These are phyloP conservation scores for Agonopterix alstromeriana DNA, from an alignment of 2,888 invertebrate species.

Conservation along the genomic window DNA sequence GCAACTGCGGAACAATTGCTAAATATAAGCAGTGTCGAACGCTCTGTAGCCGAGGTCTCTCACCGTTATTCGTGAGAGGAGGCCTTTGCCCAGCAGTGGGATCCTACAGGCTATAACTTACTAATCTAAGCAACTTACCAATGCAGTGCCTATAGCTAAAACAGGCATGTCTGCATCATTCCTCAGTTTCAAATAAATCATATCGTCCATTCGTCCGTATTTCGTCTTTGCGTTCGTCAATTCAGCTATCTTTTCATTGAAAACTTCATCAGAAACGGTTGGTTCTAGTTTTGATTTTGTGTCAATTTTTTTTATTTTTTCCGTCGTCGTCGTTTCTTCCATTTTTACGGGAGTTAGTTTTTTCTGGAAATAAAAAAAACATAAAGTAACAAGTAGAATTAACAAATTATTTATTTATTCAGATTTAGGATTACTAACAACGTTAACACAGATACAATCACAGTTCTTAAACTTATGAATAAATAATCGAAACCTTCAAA, in stretches of 20 bases:
- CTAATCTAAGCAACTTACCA: slow-evolving; percentile 45
- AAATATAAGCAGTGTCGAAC: too few species aligned
- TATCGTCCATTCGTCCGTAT: slow-evolving; percentile 24
- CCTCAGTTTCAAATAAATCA: slow-evolving; percentile 28
- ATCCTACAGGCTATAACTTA: too few species aligned
- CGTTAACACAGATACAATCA: too few species aligned
- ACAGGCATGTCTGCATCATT: slow-evolving; percentile 43
- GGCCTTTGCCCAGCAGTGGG: too few species aligned
- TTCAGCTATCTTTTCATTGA: slow-evolving; percentile 30
- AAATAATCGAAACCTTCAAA: too few species aligned
- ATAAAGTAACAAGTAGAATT: too few species aligned
- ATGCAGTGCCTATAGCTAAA: slow-evolving; percentile 48
- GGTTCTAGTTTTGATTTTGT: not conserved
- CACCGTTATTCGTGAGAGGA: too few species aligned
- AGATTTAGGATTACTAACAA: too few species aligned
- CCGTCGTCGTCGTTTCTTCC: slow-evolving; percentile 4
- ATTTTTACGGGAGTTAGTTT: slow-evolving; percentile 21
- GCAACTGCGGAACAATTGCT: too few species aligned
- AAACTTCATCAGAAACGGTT: slow-evolving; percentile 20
- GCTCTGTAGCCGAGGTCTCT: too few species aligned
- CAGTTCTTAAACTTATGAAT: too few species aligned
- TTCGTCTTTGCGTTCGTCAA: slow-evolving; percentile 26
- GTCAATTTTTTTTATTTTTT: not conserved
- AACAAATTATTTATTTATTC: too few species aligned
- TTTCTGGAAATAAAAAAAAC: slow-evolving; percentile 21